These are phyloP conservation scores for Pristis pectinata DNA, from an alignment of 2,797 vertebrate genomes.

Conservation along the genomic window DNA sequence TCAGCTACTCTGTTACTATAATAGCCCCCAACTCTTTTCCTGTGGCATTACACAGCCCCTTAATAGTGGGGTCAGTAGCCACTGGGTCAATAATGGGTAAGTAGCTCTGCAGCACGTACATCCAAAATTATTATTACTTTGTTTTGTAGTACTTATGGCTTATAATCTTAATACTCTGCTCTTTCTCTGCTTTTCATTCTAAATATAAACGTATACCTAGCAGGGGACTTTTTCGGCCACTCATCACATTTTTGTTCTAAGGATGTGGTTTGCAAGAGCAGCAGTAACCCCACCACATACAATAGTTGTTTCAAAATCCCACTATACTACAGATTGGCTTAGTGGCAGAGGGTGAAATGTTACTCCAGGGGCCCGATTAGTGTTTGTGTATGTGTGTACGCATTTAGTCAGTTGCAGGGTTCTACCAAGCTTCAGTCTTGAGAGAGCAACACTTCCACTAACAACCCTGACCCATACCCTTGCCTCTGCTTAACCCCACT, in stretches of 20 bases:
- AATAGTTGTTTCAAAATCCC: background rate
- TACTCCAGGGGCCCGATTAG: no score
- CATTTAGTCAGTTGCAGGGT: no score
- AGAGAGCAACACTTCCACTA: no score
- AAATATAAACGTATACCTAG: constrained; percentile 25
- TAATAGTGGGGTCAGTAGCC: background rate
- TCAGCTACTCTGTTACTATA: background rate
- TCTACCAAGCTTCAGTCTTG: no score
- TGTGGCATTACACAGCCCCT: background rate
- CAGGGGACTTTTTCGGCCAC: constrained; percentile 19
- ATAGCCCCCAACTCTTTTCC: background rate
- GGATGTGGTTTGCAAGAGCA: constrained; percentile 13
- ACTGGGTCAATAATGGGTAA: background rate
- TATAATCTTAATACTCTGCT: background rate
- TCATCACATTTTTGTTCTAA: constrained; percentile 17
- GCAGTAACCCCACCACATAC: background rate
- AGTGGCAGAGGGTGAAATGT: no score
- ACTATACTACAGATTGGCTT: background rate
- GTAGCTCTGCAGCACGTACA: background rate
- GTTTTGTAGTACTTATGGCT: background rate
- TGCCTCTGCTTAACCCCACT: no score
- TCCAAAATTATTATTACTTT: background rate
- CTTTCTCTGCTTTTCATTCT: constrained; percentile 22
- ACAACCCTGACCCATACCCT: no score
- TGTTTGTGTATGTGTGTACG: no score